These are phyloP conservation scores for Apamea crenata DNA, from an alignment of 2,888 invertebrate genomes.

Conservation along the genomic window DNA sequence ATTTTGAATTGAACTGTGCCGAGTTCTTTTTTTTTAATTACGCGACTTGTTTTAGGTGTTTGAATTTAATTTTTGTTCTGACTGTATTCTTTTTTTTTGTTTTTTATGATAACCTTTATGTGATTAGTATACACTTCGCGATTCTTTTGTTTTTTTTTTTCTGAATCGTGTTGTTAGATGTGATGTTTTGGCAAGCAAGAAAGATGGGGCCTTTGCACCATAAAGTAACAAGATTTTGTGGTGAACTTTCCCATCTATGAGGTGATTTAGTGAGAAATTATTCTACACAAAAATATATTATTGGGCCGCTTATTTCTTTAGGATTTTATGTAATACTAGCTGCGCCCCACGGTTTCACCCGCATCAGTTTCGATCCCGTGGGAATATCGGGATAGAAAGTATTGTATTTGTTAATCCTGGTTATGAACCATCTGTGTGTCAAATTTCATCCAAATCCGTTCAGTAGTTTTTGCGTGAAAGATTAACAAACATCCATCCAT, in stretches of 20 bases:
- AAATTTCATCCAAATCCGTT: too few species aligned
- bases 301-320: not conserved
- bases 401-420: too few species aligned
- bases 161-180: too few species aligned
- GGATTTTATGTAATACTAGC: too few species aligned
- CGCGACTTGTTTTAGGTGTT: not conserved
- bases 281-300: not conserved
- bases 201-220: not conserved
- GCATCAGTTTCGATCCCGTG: too few species aligned
- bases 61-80: not conserved
- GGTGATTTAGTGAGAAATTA: not conserved
- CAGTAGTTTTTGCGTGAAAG: too few species aligned
- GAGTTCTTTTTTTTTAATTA: not conserved
- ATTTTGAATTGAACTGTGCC: not conserved
- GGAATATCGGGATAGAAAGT: too few species aligned
- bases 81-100: not conserved
- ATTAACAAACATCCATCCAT: too few species aligned
- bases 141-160: not conserved
- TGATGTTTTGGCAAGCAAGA: not conserved
- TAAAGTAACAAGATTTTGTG: not conserved
- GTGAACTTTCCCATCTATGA: not conserved
- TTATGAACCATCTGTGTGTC: too few species aligned
- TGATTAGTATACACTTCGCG: not conserved
- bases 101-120: not conserved
- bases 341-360: too few species aligned